Conservation (phyloP, 2,797 vertebrate species). For the Coreius guichenoti region DNA sequence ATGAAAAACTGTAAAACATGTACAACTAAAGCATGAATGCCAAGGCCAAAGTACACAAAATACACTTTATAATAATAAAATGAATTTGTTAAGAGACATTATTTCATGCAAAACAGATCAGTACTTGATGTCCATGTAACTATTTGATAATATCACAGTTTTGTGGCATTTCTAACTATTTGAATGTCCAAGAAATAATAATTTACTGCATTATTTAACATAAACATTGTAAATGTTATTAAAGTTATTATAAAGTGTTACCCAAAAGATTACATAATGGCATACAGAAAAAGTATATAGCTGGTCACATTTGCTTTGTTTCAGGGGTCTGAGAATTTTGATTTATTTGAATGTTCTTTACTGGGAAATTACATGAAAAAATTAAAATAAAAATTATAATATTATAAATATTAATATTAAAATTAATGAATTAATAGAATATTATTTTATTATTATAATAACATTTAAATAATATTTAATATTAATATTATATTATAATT, state of each 20-base stretch:
- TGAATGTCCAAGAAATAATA: no score
- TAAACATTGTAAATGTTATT: background rate
- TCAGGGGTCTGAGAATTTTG: background rate
- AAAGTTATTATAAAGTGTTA: background rate
- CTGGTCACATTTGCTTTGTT: background rate
- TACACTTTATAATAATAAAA: background rate
- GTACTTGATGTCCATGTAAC: background rate
- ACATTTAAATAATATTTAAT: background rate
- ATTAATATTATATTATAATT: background rate
- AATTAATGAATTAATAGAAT: background rate
- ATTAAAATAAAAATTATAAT: background rate
- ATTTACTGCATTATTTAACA: background rate
- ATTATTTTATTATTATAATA: background rate
- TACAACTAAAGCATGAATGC: background rate
- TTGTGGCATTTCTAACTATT: background rate
- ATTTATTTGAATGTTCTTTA: background rate
- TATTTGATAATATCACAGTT: background rate
- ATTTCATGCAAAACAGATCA: background rate
- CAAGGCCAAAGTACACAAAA: background rate
- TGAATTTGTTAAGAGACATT: background rate
- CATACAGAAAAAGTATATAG: background rate
- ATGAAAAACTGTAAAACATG: background rate
- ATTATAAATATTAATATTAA: background rate
- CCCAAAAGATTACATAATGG: background rate
- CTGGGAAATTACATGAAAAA: background rate